A percentile compares a stretch with the other conserved stretches of the same genome.
Conservation (phyloP, 2,797 vertebrate genomes). For the Myotis daubentonii region DNA sequence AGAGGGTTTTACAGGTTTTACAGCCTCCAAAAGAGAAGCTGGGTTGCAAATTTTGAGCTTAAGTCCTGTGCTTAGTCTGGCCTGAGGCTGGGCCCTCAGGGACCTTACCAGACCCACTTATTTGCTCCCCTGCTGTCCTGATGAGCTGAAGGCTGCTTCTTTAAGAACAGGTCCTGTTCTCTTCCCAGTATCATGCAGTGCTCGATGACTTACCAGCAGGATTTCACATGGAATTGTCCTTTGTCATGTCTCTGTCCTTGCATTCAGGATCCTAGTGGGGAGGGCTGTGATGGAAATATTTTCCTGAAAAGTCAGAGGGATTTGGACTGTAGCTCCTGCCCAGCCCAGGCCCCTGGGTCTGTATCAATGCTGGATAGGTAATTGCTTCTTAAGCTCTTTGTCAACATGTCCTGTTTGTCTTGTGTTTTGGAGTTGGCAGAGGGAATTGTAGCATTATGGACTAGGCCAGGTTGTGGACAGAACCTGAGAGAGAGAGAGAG, state of each 20-base stretch:
- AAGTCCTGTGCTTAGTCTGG: not conserved
- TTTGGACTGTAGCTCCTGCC: not conserved
- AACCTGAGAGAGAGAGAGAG: not conserved
- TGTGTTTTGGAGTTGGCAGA: not conserved
- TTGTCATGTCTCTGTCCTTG: not conserved
- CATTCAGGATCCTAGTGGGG: not conserved
- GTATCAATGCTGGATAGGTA: not conserved
- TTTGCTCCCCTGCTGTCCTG: not conserved
- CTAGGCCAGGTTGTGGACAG: not conserved
- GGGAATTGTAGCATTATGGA: not conserved
- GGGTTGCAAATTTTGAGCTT: not conserved
- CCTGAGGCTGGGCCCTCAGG: not conserved
- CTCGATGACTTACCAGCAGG: not conserved
- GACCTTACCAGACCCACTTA: not conserved
- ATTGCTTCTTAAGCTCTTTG: not conserved
- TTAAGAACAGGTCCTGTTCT: not conserved
- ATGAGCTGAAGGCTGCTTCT: not conserved
- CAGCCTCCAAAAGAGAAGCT: too few relatives aligned
- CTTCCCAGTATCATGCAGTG: not conserved
- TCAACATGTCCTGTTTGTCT: constrained; percentile 35
- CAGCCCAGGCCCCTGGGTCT: not conserved
- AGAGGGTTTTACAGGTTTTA: not conserved
- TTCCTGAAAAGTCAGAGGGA: not conserved
- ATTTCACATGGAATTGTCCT: not conserved
- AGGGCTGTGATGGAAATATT: not conserved